Evolutionary conservation across 2,113 vertebrate genomes (phyloP).

Genomic region (Dolichallabes microphthalmus): DNA sequence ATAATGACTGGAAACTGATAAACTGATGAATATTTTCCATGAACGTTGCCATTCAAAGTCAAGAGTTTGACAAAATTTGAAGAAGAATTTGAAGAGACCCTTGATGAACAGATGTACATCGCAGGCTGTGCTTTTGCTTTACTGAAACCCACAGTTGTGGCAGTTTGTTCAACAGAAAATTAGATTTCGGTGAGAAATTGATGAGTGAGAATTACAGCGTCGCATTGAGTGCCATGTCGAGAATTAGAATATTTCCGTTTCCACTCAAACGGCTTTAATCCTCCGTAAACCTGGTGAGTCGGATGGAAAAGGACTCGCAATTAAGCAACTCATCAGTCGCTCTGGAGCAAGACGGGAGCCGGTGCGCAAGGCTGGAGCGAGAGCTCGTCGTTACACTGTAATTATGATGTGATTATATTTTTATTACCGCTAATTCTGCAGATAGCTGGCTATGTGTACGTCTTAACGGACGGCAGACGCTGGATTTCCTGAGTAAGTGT

Average conservation of each 20-base stretch:
- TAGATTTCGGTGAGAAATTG: not conserved
- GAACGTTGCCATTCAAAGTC: not conserved
- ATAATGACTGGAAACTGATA: not conserved
- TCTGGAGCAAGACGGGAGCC: constrained; percentile 37
- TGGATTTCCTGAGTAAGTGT: constrained; percentile 50
- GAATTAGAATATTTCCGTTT: not conserved
- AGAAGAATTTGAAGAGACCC: not conserved
- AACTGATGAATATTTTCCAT: not conserved
- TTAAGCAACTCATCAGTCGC: constrained; percentile 46
- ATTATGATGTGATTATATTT: constrained; percentile 58
- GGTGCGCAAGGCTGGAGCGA: constrained; percentile 35
- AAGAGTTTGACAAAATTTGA: not conserved
- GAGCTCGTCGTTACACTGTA: constrained; percentile 51
- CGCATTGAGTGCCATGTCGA: not conserved
- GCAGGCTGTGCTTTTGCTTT: not conserved
- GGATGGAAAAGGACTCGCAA: constrained; percentile 34
- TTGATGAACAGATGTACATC: not conserved
- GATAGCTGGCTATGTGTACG: constrained; percentile 35
- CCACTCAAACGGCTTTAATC: constrained; percentile 18
- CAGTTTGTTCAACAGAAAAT: not conserved
- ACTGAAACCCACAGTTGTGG: not conserved
- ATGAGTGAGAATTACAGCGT: not conserved
- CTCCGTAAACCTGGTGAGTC: not conserved
- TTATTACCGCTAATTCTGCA: constrained; percentile 52
- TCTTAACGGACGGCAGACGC: constrained; percentile 41